A percentile compares a stretch with the other conserved stretches of the same genome.
phyloP scores from a whole-genome alignment of 2,888 invertebrate genomes.

The Drosophila barbarae region DNA sequence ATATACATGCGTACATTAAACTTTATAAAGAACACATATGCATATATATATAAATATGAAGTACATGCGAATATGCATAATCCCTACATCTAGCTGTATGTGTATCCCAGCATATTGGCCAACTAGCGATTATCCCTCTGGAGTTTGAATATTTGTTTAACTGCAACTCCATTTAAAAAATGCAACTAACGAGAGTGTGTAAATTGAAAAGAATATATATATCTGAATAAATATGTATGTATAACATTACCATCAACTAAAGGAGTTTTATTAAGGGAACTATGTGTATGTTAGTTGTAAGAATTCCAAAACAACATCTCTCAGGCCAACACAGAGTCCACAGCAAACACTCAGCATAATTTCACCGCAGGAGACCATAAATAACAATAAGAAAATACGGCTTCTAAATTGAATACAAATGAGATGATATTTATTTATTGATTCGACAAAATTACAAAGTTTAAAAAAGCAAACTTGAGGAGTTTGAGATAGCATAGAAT shows the following conservation, averaged over 20 bases:
- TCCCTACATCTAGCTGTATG: slow-evolving; percentile 25
- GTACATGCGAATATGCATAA: slow-evolving; percentile 22
- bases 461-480: not conserved
- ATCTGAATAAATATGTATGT: slow-evolving; percentile 59
- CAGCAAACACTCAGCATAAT: not conserved
- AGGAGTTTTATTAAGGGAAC: not conserved
- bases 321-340: no score
- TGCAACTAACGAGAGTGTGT: slow-evolving; percentile 47
- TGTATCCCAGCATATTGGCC: slow-evolving; percentile 8
- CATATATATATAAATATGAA: slow-evolving; percentile 25
- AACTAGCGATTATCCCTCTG: slow-evolving; percentile 14
- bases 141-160: slow-evolving; percentile 24
- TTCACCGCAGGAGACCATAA: not conserved
- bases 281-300: no score
- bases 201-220: slow-evolving; percentile 39
- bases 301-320: not conserved
- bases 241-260: slow-evolving; percentile 45
- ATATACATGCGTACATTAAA: slow-evolving; percentile 17
- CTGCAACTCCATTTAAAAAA: slow-evolving; percentile 26
- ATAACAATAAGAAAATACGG: not conserved
- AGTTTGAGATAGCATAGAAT: slow-evolving; percentile 4
- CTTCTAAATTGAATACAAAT: slow-evolving; percentile 3
- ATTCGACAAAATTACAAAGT: not conserved
- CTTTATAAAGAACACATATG: slow-evolving; percentile 7
- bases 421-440: slow-evolving; percentile 7